phyloP scores from a whole-genome alignment of 2,888 invertebrate species.

The Mythimna vitellina region DNA sequence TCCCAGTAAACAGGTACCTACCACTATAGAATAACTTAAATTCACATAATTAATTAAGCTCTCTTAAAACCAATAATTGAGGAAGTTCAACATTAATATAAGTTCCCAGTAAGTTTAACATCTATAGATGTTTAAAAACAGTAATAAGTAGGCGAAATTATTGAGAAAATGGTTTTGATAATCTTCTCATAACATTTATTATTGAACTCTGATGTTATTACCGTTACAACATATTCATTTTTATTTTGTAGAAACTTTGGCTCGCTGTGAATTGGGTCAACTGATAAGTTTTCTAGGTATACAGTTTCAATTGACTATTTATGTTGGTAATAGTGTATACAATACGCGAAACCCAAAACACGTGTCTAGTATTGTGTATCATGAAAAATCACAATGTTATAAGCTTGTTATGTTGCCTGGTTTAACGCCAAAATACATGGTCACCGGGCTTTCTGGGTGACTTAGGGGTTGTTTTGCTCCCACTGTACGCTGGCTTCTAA shows the following conservation, averaged over 20 bases:
- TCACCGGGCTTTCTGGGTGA: too few relatives aligned
- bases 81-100: constrained; percentile 45
- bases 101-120: constrained; percentile 19
- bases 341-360: too few relatives aligned
- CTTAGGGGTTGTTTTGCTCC: too few relatives aligned
- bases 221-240: constrained; percentile 12
- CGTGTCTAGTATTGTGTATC: too few relatives aligned
- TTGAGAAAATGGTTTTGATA: constrained; percentile 37
- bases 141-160: constrained; percentile 16
- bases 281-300: neutral
- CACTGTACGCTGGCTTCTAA: too few relatives aligned
- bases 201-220: constrained; percentile 6
- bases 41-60: constrained; percentile 30
- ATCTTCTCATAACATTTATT: constrained; percentile 38
- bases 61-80: constrained; percentile 46
- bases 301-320: neutral
- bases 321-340: neutral
- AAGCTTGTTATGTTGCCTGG: too few relatives aligned
- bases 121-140: constrained; percentile 6
- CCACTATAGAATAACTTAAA: constrained; percentile 17
- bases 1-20: constrained; percentile 23
- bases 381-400: too few relatives aligned
- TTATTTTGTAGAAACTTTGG: neutral
- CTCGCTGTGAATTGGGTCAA: neutral
- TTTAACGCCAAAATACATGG: too few relatives aligned